These are phyloP conservation scores for Periophthalmus modestus DNA, from an alignment of 2,113 vertebrate genomes.

Conservation along the genomic window DNA sequence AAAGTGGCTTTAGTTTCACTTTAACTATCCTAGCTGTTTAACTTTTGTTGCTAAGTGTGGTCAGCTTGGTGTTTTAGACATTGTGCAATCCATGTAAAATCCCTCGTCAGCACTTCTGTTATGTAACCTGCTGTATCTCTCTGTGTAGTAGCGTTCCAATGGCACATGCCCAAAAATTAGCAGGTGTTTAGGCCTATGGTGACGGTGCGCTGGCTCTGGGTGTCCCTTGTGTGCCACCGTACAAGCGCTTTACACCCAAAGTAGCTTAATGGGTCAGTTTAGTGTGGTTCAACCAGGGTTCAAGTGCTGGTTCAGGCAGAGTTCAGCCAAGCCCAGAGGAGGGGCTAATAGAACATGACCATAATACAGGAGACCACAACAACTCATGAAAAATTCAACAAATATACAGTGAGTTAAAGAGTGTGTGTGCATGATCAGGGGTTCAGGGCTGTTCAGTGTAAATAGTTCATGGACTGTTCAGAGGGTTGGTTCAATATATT, in stretches of 20 bases:
- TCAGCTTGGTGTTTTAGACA: too few relatives aligned
- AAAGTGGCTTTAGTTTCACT: too few relatives aligned
- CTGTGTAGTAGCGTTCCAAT: background rate
- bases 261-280: slow-evolving; percentile 70
- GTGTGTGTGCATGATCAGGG: background rate
- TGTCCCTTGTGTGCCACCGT: slow-evolving; percentile 35
- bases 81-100: background rate
- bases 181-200: slow-evolving; percentile 8
- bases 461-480: background rate
- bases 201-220: background rate
- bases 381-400: background rate
- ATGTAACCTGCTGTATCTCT: background rate
- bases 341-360: background rate
- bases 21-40: too few relatives aligned
- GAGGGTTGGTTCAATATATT: too few relatives aligned
- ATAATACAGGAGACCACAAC: background rate
- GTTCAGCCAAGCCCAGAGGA: slow-evolving; percentile 48
- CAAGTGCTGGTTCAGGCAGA: slow-evolving; percentile 62
- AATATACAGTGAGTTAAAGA: background rate
- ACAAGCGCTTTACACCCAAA: slow-evolving; percentile 37
- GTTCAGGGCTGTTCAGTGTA: background rate
- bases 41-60: background rate
- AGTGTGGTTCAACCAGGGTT: slow-evolving; percentile 65
- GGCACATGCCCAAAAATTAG: slow-evolving; percentile 24
- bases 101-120: background rate